These are phyloP conservation scores for Centropyge bicolor DNA, from an alignment of 2,797 vertebrate genomes.

Conservation along the genomic window DNA sequence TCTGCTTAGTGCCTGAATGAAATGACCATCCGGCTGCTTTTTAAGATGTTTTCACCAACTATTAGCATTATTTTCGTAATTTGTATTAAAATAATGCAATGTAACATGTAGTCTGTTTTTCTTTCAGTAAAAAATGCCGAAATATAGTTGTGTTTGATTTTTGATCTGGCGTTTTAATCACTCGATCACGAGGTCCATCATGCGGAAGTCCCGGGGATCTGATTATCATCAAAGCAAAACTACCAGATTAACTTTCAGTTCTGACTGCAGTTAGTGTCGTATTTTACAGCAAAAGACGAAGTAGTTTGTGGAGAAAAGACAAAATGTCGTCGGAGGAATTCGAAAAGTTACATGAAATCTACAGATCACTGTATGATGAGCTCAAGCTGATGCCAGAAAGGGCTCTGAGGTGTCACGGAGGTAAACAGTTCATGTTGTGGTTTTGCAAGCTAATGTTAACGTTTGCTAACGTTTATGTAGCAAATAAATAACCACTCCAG, in stretches of 20 bases:
- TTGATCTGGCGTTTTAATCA: neutral
- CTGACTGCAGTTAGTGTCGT: too few relatives aligned
- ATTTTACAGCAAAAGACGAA: neutral
- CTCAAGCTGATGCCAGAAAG: constrained; percentile 87
- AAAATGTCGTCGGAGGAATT: constrained; percentile 92
- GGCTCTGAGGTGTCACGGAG: constrained; percentile 82
- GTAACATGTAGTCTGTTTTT: rapidly evolving
- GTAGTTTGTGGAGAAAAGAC: neutral
- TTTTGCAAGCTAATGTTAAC: neutral
- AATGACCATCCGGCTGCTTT: neutral
- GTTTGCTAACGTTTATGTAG: rapidly evolving
- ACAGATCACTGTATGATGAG: constrained; percentile 87
- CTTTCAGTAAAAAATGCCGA: rapidly evolving
- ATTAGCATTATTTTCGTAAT: rapidly evolving
- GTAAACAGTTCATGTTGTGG: constrained; percentile 72
- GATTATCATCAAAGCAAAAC: constrained; percentile 60
- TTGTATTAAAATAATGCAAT: rapidly evolving
- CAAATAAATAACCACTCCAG: rapidly evolving
- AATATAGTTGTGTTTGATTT: neutral
- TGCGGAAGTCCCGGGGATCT: constrained; percentile 71
- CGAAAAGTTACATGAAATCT: constrained; percentile 95
- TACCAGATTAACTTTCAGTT: neutral
- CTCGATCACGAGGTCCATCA: constrained; percentile 67
- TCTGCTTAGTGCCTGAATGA: constrained; percentile 47
- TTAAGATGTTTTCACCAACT: rapidly evolving